A percentile compares a stretch with the other conserved stretches of the same genome.
These are phyloP conservation scores for Eupleurogrammus muticus DNA, from an alignment of 2,797 vertebrate genomes.

Conservation along the genomic window DNA sequence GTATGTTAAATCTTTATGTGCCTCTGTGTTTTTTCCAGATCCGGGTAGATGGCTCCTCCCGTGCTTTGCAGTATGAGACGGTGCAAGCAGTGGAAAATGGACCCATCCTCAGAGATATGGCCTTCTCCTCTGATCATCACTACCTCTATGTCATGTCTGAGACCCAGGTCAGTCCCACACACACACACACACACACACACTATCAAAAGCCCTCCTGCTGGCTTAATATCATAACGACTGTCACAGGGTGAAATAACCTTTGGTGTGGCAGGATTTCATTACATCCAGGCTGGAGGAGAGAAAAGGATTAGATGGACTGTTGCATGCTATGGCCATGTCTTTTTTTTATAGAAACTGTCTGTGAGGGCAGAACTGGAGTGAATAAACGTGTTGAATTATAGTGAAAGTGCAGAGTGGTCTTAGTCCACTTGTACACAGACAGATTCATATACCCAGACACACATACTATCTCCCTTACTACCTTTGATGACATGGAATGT, in stretches of 20 bases:
- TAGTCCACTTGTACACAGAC: slow-evolving; percentile 31
- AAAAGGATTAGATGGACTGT: slow-evolving; percentile 47
- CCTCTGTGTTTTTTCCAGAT: slow-evolving; percentile 83
- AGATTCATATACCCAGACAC: slow-evolving; percentile 23
- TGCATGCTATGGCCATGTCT: slow-evolving; percentile 41
- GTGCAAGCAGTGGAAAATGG: slow-evolving; percentile 93
- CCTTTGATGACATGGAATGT: slow-evolving; percentile 72
- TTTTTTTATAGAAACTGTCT: slow-evolving; percentile 58
- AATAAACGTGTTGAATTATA: slow-evolving; percentile 69
- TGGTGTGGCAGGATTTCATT: slow-evolving; percentile 49
- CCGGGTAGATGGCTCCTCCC: slow-evolving; percentile 91
- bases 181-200: slow-evolving; percentile 13
- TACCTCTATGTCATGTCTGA: slow-evolving; percentile 98
- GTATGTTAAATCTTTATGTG: background rate
- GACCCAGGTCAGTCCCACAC: slow-evolving; percentile 88
- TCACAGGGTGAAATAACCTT: slow-evolving; percentile 53
- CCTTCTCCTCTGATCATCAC: slow-evolving; percentile 93
- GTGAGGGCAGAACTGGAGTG: slow-evolving; percentile 46
- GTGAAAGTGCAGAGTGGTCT: slow-evolving; percentile 44
- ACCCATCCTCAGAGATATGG: slow-evolving; percentile 94
- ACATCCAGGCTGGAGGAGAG: slow-evolving; percentile 35
- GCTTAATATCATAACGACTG: slow-evolving; percentile 45
- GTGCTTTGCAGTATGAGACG: slow-evolving; percentile 92
- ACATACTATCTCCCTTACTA: slow-evolving; percentile 47
- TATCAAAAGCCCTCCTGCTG: slow-evolving; percentile 21